Evolutionary conservation across 1,140 invertebrate species (phyloP).

Genomic region (Panagrolaimus sp.): DNA sequence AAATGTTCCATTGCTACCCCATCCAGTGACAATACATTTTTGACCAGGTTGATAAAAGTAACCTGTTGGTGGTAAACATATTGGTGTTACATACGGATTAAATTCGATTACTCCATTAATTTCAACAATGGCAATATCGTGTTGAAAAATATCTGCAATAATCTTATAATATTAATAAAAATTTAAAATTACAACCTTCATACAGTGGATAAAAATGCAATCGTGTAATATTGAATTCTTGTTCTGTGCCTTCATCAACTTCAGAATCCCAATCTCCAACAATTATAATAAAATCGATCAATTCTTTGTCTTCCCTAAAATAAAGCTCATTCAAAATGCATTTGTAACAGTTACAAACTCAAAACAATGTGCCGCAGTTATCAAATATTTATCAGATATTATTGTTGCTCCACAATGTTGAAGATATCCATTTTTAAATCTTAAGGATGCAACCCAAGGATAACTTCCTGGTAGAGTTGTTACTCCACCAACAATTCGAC

Average conservation of each 20-base stretch:
- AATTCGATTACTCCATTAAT: conserved; percentile 13
- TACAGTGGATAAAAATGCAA: conserved; percentile 33
- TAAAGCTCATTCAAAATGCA: not conserved
- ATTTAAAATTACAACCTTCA: conserved; percentile 17
- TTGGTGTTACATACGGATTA: conserved; percentile 24
- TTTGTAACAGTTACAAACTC: conserved; percentile 10
- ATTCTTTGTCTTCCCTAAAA: conserved; percentile 10
- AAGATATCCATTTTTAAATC: conserved; percentile 12
- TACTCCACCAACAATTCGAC: conserved; percentile 27
- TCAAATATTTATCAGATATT: conserved; percentile 8
- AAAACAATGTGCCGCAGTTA: conserved; percentile 34
- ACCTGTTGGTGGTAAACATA: conserved; percentile 27
- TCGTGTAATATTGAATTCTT: conserved; percentile 21
- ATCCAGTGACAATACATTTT: conserved; percentile 33
- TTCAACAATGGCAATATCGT: conserved; percentile 31
- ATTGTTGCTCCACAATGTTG: conserved; percentile 35
- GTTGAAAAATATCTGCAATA: conserved; percentile 29
- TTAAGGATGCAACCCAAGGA: conserved; percentile 28
- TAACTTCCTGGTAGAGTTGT: conserved; percentile 18
- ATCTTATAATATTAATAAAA: not conserved
- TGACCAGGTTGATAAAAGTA: conserved; percentile 22
- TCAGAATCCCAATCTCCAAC: conserved; percentile 30
- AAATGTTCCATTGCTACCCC: conserved; percentile 29
- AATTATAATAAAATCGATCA: conserved; percentile 1
- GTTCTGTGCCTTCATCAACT: conserved; percentile 25